Conservation (phyloP, 2,797 vertebrate species). For the Semotilus atromaculatus region DNA sequence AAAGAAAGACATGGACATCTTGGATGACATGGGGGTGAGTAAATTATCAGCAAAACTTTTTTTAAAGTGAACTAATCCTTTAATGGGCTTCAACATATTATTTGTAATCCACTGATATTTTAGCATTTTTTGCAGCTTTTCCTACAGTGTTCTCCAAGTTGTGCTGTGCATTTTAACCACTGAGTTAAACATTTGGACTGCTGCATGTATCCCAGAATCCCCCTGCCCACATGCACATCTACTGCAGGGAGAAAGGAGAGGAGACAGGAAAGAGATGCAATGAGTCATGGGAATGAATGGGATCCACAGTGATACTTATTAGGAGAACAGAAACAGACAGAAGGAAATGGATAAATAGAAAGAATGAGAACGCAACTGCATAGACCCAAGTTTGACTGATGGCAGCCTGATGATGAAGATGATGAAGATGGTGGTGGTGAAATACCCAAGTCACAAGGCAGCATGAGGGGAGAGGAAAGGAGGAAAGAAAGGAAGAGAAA, state of each 20-base stretch:
- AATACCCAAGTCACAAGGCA: conserved; percentile 78
- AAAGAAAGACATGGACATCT: too few relatives aligned
- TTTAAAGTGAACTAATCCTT: too few relatives aligned
- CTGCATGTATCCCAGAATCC: conserved; percentile 21
- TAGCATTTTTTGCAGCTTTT: conserved; percentile 11
- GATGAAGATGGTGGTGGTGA: conserved; percentile 65
- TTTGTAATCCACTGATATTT: background rate
- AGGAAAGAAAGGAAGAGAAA: conserved; percentile 38
- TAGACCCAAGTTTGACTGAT: conserved; percentile 98
- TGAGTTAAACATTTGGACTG: conserved; percentile 27
- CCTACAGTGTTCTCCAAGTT: background rate
- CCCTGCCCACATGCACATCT: conserved; percentile 29
- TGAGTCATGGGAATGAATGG: conserved; percentile 39
- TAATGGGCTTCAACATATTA: background rate
- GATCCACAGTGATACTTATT: conserved; percentile 14
- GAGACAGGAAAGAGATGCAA: conserved; percentile 12
- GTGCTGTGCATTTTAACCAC: conserved; percentile 41
- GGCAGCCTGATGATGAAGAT: conserved; percentile 85
- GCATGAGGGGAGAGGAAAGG: conserved; percentile 75
- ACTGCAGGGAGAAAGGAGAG: conserved; percentile 36
- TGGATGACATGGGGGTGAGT: too few relatives aligned
- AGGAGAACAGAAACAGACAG: background rate
- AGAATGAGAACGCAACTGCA: conserved; percentile 91
- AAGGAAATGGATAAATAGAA: conserved; percentile 24
- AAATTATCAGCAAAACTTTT: too few relatives aligned